phyloP scores from a whole-genome alignment of 2,888 invertebrate genomes.

The Hypselothyrea guttata region DNA sequence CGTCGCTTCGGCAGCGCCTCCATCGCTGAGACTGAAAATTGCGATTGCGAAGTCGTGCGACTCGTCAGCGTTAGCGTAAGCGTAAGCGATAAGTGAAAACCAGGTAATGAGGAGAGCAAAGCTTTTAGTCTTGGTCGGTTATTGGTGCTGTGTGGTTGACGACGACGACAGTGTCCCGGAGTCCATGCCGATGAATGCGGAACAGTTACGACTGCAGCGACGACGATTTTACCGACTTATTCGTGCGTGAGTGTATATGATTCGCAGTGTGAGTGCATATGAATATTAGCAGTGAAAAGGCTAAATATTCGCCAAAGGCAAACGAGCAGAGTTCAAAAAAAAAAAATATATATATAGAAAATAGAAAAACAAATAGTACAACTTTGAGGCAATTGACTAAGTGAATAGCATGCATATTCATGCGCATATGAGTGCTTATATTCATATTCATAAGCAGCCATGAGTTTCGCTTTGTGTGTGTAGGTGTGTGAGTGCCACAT shows the following conservation, averaged over 20 bases:
- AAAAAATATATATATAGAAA: no score
- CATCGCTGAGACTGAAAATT: not conserved
- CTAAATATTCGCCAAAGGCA: constrained; percentile 38
- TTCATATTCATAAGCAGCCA: constrained; percentile 14
- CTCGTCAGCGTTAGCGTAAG: no score
- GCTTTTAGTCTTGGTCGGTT: constrained; percentile 81
- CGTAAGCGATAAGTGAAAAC: constrained; percentile 78
- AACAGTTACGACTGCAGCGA: constrained; percentile 28
- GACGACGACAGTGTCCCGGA: constrained; percentile 64
- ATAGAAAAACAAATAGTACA: constrained; percentile 33
- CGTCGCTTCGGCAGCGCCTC: constrained; percentile 31
- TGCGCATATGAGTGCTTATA: constrained; percentile 17
- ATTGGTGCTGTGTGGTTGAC: constrained; percentile 80
- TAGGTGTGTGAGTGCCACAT: constrained; percentile 32
- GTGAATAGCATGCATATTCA: constrained; percentile 33
- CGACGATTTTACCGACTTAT: no score
- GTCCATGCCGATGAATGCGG: constrained; percentile 16
- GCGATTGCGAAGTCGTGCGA: constrained; percentile 16
- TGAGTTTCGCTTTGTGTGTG: constrained; percentile 9
- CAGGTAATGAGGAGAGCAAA: constrained; percentile 79
- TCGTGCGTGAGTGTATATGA: constrained; percentile 18
- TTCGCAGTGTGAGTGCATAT: constrained; percentile 19
- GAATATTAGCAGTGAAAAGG: constrained; percentile 44
- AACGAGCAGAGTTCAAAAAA: no score
- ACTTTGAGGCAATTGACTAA: constrained; percentile 20